These are phyloP conservation scores for Drosophila repleta DNA, from an alignment of 1,140 invertebrate species.

Conservation along the genomic window DNA sequence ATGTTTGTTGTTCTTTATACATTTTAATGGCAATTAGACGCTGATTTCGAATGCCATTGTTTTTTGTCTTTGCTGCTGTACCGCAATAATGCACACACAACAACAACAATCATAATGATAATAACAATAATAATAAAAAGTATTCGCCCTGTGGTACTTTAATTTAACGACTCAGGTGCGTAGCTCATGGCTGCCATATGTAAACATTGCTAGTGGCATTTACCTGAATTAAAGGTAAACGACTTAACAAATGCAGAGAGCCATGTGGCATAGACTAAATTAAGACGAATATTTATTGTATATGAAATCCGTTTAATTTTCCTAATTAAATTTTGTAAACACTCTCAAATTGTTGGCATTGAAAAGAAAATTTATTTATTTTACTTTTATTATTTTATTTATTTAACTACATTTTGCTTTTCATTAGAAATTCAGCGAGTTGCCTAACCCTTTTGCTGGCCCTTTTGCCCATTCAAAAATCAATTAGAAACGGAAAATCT, in stretches of 20 bases:
- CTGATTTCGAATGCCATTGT: slow-evolving; percentile 23
- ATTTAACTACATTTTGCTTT: neutral
- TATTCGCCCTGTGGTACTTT: slow-evolving; percentile 43
- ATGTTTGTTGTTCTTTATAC: slow-evolving; percentile 30
- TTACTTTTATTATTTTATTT: neutral
- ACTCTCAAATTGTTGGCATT: neutral
- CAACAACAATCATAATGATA: neutral
- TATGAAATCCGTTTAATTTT: neutral
- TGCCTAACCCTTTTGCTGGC: neutral
- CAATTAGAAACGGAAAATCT: slow-evolving; percentile 17
- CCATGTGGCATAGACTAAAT: slow-evolving; percentile 2
- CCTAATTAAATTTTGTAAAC: neutral
- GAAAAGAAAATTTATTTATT: neutral
- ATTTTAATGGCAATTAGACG: slow-evolving; percentile 60
- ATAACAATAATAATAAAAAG: slow-evolving; percentile 33
- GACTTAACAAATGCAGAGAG: slow-evolving; percentile 5
- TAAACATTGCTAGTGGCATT: slow-evolving; percentile 40
- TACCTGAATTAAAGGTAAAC: slow-evolving; percentile 42
- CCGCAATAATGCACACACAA: slow-evolving; percentile 34
- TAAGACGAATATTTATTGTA: neutral
- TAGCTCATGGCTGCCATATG: slow-evolving; percentile 43
- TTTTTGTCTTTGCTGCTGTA: slow-evolving; percentile 35
- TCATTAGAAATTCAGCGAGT: too few species aligned
- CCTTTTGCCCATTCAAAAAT: slow-evolving; percentile 8
- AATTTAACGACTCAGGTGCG: slow-evolving; percentile 46